A percentile compares a stretch with the other conserved stretches of the same genome.
These are phyloP conservation scores for Adrianichthys oophorus DNA, from an alignment of 2,797 vertebrate species.

Conservation along the genomic window DNA sequence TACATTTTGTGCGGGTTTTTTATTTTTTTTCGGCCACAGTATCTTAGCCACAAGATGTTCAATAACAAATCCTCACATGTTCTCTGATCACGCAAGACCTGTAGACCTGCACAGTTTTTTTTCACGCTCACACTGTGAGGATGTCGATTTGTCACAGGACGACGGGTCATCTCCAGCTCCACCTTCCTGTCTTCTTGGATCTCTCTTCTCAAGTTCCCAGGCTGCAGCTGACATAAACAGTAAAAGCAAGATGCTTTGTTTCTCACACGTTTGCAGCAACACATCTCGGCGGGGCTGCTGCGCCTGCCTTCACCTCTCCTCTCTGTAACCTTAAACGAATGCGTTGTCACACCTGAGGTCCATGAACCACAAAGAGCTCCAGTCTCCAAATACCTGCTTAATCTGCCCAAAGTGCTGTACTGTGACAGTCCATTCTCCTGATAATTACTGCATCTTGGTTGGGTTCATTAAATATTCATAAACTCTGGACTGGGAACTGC, in stretches of 20 bases:
- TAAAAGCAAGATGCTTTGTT: constrained; percentile 15
- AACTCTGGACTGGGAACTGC: constrained; percentile 51
- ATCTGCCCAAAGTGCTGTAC: constrained; percentile 61
- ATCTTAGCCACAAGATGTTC: constrained; percentile 2
- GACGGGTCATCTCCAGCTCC: constrained; percentile 18
- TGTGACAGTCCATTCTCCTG: constrained; percentile 63
- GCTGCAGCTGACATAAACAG: constrained; percentile 19
- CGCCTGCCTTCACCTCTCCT: constrained; percentile 38
- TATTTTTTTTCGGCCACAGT: too few relatives aligned
- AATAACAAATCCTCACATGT: constrained; percentile 19
- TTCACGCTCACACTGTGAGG: constrained; percentile 16
- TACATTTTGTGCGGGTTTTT: not conserved
- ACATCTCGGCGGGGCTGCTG: constrained; percentile 21
- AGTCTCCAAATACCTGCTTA: constrained; percentile 56
- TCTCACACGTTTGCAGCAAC: constrained; percentile 28
- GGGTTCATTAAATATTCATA: constrained; percentile 75
- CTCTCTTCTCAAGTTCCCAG: constrained; percentile 8
- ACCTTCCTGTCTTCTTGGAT: constrained; percentile 22
- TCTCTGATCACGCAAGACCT: constrained; percentile 6
- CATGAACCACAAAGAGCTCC: constrained; percentile 53
- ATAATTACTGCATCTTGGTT: constrained; percentile 74
- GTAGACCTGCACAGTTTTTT: not conserved
- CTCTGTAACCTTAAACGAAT: constrained; percentile 51
- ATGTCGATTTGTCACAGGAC: constrained; percentile 27
- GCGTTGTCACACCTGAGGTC: constrained; percentile 63